Evolutionary conservation across 2,888 invertebrate species (phyloP).

Genomic region (Podotricha telesiphe): DNA sequence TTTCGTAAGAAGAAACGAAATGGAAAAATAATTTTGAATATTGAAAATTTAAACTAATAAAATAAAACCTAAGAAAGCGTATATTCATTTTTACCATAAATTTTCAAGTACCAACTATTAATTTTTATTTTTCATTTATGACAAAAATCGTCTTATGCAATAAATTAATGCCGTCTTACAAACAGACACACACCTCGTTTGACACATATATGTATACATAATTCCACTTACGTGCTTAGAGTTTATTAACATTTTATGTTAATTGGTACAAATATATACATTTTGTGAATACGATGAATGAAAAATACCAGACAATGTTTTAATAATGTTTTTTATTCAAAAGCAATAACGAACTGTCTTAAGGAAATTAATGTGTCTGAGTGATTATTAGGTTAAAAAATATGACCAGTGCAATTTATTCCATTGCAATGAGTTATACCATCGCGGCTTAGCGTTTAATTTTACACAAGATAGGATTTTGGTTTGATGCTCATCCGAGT

Average conservation of each 20-base stretch:
- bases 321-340: constrained; percentile 20
- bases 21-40: too few species aligned
- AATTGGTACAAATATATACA: constrained; percentile 22
- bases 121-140: too few species aligned
- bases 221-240: not conserved
- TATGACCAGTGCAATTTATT: constrained; percentile 20
- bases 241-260: constrained; percentile 26
- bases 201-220: not conserved
- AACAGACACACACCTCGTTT: not conserved
- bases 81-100: too few species aligned
- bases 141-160: too few species aligned
- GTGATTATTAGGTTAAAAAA: constrained; percentile 26
- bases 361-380: constrained; percentile 27
- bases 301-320: constrained; percentile 12
- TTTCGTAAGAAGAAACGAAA: too few species aligned
- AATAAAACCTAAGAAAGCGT: too few species aligned
- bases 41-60: too few species aligned
- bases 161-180: too few species aligned
- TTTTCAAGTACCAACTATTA: too few species aligned
- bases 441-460: not conserved
- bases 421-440: not conserved
- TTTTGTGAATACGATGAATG: constrained; percentile 28
- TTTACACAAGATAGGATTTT: too few species aligned
- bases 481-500: too few species aligned
- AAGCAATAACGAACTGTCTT: constrained; percentile 7